phyloP scores from a whole-genome alignment of 2,113 vertebrate genomes.

The Corythornis cristatus region DNA sequence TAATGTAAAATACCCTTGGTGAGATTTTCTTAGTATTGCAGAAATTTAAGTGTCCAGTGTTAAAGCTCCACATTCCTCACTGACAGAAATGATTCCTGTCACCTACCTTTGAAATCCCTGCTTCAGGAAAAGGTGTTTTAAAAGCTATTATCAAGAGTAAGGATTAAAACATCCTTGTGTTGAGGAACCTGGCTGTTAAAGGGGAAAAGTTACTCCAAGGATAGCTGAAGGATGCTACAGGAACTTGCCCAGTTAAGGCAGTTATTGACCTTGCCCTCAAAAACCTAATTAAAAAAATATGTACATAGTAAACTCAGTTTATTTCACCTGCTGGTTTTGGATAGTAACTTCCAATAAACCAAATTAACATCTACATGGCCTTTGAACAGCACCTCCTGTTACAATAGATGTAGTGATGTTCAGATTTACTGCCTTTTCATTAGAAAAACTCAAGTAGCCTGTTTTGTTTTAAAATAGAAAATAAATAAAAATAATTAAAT shows the following conservation, averaged over 20 bases:
- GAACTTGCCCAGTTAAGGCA: not conserved
- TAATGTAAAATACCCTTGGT: not conserved
- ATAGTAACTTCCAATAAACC: not conserved
- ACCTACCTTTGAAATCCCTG: not conserved
- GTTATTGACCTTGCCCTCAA: not conserved
- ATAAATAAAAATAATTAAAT: no score
- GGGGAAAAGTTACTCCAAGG: not conserved
- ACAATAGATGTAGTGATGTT: not conserved
- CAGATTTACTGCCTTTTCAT: not conserved
- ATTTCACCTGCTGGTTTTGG: not conserved
- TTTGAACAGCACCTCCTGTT: not conserved
- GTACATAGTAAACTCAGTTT: rapidly evolving
- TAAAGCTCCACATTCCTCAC: not conserved
- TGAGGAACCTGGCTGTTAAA: not conserved
- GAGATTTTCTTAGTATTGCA: not conserved
- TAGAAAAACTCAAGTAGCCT: not conserved
- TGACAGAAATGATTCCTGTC: not conserved
- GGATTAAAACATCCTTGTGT: not conserved
- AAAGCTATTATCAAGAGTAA: not conserved
- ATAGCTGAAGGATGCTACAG: not conserved
- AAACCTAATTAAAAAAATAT: not conserved
- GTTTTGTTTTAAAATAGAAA: no score
- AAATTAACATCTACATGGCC: not conserved
- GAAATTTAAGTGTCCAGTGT: not conserved
- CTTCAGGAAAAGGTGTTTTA: not conserved